Percentiles rank a stretch among this genome's conserved stretches.
Conservation (phyloP, 2,797 vertebrate species). For the Clarias laeviceps region DNA sequence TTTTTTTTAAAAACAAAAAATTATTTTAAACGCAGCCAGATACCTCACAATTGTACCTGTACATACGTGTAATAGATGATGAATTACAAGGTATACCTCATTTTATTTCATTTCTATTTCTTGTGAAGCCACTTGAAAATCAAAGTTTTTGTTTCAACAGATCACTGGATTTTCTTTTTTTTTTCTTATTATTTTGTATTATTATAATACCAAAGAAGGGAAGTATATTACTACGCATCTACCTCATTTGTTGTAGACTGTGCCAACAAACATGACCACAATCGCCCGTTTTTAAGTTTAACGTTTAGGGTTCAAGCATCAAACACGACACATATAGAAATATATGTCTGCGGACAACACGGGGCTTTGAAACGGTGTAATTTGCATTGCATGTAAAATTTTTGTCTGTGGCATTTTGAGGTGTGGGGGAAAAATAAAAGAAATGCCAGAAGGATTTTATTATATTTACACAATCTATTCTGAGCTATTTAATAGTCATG, state of each 20-base stretch:
- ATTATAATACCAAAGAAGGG: slow-evolving; percentile 78
- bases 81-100: slow-evolving; percentile 76
- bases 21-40: slow-evolving; percentile 61
- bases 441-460: slow-evolving; percentile 56
- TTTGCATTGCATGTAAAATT: slow-evolving; percentile 59
- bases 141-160: slow-evolving; percentile 65
- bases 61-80: slow-evolving; percentile 68
- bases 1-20: slow-evolving; percentile 5
- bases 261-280: slow-evolving; percentile 71
- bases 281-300: slow-evolving; percentile 61
- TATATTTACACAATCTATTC: slow-evolving; percentile 52
- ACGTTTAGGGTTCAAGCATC: slow-evolving; percentile 43
- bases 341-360: slow-evolving; percentile 41
- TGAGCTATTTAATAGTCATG: slow-evolving; percentile 52
- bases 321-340: slow-evolving; percentile 43
- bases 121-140: slow-evolving; percentile 72
- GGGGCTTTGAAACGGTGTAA: slow-evolving; percentile 45
- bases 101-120: slow-evolving; percentile 69
- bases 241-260: slow-evolving; percentile 80
- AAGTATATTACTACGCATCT: slow-evolving; percentile 78
- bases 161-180: slow-evolving; percentile 69
- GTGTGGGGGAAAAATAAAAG: slow-evolving; percentile 21
- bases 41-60: slow-evolving; percentile 70
- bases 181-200: slow-evolving; percentile 73
- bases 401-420: slow-evolving; percentile 50